Conservation (phyloP, 2,113 vertebrate genomes). For the Taurulus bubalis region DNA sequence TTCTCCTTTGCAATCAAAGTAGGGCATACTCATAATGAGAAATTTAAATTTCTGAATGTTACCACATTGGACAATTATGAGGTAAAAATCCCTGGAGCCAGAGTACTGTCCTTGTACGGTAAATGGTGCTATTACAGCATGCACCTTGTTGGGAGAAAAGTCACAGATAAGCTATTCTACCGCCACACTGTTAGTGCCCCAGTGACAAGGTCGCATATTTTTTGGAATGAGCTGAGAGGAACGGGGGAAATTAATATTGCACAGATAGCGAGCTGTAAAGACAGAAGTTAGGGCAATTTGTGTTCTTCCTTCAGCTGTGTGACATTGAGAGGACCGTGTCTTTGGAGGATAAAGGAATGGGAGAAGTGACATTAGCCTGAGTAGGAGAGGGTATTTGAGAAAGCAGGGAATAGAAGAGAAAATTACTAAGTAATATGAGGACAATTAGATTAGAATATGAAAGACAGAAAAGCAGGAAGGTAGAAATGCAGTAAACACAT, state of each 20-base stretch:
- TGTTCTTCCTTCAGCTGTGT: conserved; percentile 13
- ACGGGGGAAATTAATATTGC: conserved; percentile 21
- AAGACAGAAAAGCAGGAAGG: neutral
- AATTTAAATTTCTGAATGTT: conserved; percentile 13
- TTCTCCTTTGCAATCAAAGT: conserved; percentile 34
- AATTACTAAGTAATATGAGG: conserved; percentile 24
- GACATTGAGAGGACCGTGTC: conserved; percentile 42
- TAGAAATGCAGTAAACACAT: neutral
- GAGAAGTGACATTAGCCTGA: conserved; percentile 36
- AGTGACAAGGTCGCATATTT: conserved; percentile 41
- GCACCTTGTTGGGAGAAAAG: conserved; percentile 6
- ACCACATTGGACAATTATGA: conserved; percentile 20
- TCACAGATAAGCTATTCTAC: conserved; percentile 43
- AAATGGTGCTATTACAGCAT: conserved; percentile 40
- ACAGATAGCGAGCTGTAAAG: conserved; percentile 19
- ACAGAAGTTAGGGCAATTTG: conserved; percentile 35
- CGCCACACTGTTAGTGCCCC: neutral
- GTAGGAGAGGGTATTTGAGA: conserved; percentile 12
- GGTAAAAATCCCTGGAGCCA: conserved; percentile 2
- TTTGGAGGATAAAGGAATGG: conserved; percentile 44
- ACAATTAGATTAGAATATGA: neutral
- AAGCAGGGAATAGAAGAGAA: conserved; percentile 1
- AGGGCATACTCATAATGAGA: conserved; percentile 6
- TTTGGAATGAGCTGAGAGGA: conserved; percentile 36
- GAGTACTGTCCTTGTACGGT: neutral